Evolutionary conservation across 1,140 invertebrate species (phyloP).

Genomic region (Centruroides sculpturatus): DNA sequence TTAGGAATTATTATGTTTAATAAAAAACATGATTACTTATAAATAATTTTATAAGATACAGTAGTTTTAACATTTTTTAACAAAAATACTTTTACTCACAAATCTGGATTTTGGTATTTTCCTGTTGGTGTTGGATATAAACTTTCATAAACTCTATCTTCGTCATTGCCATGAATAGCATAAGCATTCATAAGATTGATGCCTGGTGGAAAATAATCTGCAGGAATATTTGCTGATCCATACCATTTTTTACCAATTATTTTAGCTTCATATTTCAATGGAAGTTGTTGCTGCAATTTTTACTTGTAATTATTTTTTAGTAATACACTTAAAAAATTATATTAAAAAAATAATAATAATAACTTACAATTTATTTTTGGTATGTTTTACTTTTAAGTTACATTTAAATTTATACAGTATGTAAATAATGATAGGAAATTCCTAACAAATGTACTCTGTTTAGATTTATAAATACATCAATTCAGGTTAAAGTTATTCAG

Average conservation of each 20-base stretch:
- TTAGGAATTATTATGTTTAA: too few relatives aligned
- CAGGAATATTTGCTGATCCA: conserved; percentile 30
- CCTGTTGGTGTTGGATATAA: conserved; percentile 33
- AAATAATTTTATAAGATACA: neutral
- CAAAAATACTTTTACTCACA: conserved; percentile 21
- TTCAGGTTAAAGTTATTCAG: too few relatives aligned
- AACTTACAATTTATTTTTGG: too few relatives aligned
- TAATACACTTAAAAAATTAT: too few relatives aligned
- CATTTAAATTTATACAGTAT: too few relatives aligned
- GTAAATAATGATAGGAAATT: too few relatives aligned
- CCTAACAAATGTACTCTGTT: too few relatives aligned
- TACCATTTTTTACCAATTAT: conserved; percentile 26
- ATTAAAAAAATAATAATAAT: too few relatives aligned
- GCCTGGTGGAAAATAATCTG: conserved; percentile 29
- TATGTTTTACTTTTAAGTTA: too few relatives aligned
- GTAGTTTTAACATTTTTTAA: neutral
- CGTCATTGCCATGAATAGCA: conserved; percentile 37
- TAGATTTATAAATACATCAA: too few relatives aligned
- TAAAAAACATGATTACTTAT: too few relatives aligned
- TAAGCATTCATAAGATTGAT: conserved; percentile 41
- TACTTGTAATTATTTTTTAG: too few relatives aligned
- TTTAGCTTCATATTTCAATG: conserved; percentile 25
- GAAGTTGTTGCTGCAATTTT: conserved; percentile 24
- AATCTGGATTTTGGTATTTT: conserved; percentile 33
- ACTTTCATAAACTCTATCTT: conserved; percentile 33